Evolutionary conservation across 2,888 invertebrate species (phyloP).

Genomic region (Apoda limacodes): DNA sequence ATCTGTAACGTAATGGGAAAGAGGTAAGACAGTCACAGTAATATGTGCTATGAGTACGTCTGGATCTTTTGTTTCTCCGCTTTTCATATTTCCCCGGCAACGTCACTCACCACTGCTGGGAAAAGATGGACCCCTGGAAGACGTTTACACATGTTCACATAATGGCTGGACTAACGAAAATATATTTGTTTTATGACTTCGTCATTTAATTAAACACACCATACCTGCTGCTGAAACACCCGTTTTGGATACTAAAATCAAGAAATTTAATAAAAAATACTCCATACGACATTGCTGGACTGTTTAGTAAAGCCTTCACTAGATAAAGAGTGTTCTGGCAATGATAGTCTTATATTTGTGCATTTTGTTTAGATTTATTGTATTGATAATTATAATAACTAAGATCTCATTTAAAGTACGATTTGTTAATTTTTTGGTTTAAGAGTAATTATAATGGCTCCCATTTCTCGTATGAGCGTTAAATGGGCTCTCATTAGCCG

Average conservation of each 20-base stretch:
- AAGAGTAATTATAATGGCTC: too few relatives aligned
- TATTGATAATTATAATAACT: too few relatives aligned
- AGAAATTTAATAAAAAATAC: slow-evolving; percentile 11
- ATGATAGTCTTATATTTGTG: too few relatives aligned
- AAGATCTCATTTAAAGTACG: too few relatives aligned
- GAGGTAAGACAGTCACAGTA: slow-evolving; percentile 25
- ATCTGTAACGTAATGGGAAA: slow-evolving; percentile 20
- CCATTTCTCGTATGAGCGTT: too few relatives aligned
- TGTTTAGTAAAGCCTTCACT: slow-evolving; percentile 14
- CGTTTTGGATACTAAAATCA: slow-evolving; percentile 1
- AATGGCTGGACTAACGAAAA: slow-evolving; percentile 6
- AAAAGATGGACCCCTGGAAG: slow-evolving; percentile 26
- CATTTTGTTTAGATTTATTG: too few relatives aligned
- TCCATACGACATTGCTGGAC: slow-evolving; percentile 14
- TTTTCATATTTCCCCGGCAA: slow-evolving; percentile 37
- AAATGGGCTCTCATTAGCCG: too few relatives aligned
- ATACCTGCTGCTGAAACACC: not conserved
- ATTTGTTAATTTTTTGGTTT: too few relatives aligned
- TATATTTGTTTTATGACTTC: slow-evolving; percentile 10
- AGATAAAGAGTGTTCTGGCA: too few relatives aligned
- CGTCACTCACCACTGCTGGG: slow-evolving; percentile 26
- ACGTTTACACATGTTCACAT: too few relatives aligned
- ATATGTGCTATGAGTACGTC: slow-evolving; percentile 31
- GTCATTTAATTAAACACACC: slow-evolving; percentile 13
- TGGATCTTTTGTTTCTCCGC: slow-evolving; percentile 33